Evolutionary conservation across 2,113 vertebrate genomes (phyloP).

Genomic region (Artemisiospiza belli): DNA sequence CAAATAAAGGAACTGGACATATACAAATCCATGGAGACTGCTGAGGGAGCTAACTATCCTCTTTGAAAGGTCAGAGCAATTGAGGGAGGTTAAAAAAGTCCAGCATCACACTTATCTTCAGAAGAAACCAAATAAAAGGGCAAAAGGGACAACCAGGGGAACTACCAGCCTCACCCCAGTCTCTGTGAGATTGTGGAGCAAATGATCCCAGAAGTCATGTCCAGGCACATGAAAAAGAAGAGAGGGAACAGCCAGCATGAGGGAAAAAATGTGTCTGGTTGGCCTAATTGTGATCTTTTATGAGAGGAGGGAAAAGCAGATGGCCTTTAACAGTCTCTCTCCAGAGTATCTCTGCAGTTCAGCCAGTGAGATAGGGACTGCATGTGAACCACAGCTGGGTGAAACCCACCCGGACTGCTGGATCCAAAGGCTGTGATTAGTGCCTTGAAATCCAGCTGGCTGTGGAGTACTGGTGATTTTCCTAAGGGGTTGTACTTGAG

Average conservation of each 20-base stretch:
- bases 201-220: neutral
- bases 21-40: neutral
- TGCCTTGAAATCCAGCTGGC: neutral
- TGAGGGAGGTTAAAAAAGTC: neutral
- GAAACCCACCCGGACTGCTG: neutral
- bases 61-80: neutral
- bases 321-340: neutral
- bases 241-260: neutral
- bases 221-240: neutral
- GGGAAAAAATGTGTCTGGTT: neutral
- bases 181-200: neutral
- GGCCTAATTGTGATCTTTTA: neutral
- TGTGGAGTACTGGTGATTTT: neutral
- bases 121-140: neutral
- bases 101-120: neutral
- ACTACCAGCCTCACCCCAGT: neutral
- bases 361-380: neutral
- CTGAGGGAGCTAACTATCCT: neutral
- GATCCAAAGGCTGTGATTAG: neutral
- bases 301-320: neutral
- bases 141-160: neutral
- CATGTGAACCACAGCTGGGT: neutral
- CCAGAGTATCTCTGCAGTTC: neutral
- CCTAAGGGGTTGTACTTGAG: neutral
- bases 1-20: neutral